Base-by-base conservation (phyloP, 2,113 vertebrate genomes). In the Psammodynastes pulverulentus region DNA sequence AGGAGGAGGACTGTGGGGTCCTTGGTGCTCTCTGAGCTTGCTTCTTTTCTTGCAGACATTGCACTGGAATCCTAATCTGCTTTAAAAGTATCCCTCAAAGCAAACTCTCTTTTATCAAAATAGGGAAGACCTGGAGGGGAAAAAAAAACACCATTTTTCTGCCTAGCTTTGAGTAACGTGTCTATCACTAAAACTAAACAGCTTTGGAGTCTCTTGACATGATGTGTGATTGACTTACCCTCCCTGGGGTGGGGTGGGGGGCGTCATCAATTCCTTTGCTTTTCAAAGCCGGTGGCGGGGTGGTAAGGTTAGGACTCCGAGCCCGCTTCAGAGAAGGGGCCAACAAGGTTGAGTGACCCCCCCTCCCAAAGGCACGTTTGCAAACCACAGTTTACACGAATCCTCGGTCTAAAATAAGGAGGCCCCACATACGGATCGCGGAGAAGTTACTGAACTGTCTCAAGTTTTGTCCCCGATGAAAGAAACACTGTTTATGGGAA, bases 401-500 rank as follows among this genome's bases (percentile, higher is more conserved):
- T 0, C 9, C 26, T 4, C 9, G 3, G 10, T n/a, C n/a, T 34
- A 5, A 72, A 34, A 72, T 17, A 15, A 34, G 67, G 67, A 72
- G n/a, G 23, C 9, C 2, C n/a, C n/a, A 8, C 5, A 0, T 72
- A 34, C 6, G 58, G 58, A n/a, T 5, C 1, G 3, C 2, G 9
- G 58, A 67, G 67, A 79, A n/a, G n/a, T n/a, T n/a, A 39, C 15
- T 0, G 7, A 79, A 39, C 67, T 19, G 15, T 1, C 17, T n/a
- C 67, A 19, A 19, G 15, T 19, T 79, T 39, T 39, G 67, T 15
- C n/a, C 17, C 62, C 1, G n/a, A 17, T 67, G 58, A n/a, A n/a
- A 4, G n/a, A 67, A 34, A 34, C 10, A 17, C 4, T 67, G 29
- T 67, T 5, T 62, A 67, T 67, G n/a, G 13, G 62, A 34, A 34